Base-by-base conservation (phyloP, 2,797 vertebrate genomes). In the Cyprinodon diabolis region DNA sequence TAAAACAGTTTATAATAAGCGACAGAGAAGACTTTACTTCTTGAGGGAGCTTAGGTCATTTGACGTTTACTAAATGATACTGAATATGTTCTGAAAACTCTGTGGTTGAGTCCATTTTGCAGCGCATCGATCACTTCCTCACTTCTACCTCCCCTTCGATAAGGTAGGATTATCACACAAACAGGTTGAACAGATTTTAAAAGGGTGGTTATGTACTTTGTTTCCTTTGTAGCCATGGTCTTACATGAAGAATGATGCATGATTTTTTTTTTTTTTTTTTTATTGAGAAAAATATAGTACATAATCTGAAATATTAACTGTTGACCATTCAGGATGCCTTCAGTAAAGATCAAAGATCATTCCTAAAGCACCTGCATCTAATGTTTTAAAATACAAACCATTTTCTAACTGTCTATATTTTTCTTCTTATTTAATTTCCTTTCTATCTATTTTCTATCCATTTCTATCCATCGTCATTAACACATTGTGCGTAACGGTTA, bases 31-130 rank as follows among this genome's bases (percentile, higher is more conserved):
- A 57, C 13, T 25, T n/a, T 37, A 21, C 21, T 69, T 57, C 43
- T 57, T 40, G 35, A 23, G 21, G 12, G 10, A 6, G 15, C n/a
- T 47, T 37, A 25, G 54, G 54, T 10, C 68, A 15, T 25, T 65
- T 63, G 37, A 55, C 40, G 0, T 23, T 19, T 57, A 2, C 23
- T 23, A n/a, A 11, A 57, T 45, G 37, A 57, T 1, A 17, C 9
- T 57, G 40, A 8, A 47, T 23, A 25, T 54, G 5, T 40, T 70
- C 40, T 47, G 23, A 57, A 17, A 45, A 48, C 4, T 13, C 54
- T 57, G 55, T 35, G 43, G 25, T 48, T 56, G 69, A 48, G 69
- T 30, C 55, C 69, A 48, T 45, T 70, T 70, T 58, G 1, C 66
- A 35, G 30, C 11, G 11, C 66, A 51, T 9, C 30, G 9, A 48